phyloP scores from a whole-genome alignment of 2,113 vertebrate genomes.

The Podilymbus podiceps region DNA sequence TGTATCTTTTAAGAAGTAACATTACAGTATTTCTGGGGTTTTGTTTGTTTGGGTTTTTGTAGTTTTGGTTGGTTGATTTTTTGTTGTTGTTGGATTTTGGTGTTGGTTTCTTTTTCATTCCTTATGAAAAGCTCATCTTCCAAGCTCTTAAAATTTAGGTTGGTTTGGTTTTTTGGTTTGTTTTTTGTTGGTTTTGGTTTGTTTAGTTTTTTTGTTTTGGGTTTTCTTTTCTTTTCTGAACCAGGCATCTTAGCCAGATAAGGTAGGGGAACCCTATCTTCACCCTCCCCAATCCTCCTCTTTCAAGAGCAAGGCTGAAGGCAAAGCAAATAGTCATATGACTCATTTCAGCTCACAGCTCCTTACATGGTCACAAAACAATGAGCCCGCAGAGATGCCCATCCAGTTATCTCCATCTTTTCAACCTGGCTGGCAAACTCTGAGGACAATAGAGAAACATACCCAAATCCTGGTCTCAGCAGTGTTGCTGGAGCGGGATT shows the following conservation, averaged over 20 bases:
- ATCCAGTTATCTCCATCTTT: background rate
- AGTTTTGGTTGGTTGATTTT: too few species aligned
- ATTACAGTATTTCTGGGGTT: background rate
- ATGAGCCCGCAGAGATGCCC: background rate
- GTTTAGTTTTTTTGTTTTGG: too few species aligned
- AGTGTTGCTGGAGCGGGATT: background rate
- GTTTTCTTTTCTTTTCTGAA: background rate
- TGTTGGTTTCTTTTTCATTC: background rate
- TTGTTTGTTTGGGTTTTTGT: too few species aligned
- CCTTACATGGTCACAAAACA: slow-evolving; percentile 3
- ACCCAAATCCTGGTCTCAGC: background rate
- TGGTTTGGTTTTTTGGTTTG: too few species aligned
- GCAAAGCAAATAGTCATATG: background rate
- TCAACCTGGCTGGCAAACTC: background rate
- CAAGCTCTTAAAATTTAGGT: background rate
- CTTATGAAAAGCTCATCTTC: background rate
- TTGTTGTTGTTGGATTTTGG: too few species aligned
- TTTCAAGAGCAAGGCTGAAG: background rate
- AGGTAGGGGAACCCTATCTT: background rate
- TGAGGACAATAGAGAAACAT: background rate
- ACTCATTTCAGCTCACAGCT: background rate
- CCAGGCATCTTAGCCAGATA: accelerated
- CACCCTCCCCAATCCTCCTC: background rate
- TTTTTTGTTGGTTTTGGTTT: background rate
- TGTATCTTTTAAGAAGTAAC: background rate